Base-by-base conservation (phyloP, 1,140 invertebrate genomes). In the Formica selysi region DNA sequence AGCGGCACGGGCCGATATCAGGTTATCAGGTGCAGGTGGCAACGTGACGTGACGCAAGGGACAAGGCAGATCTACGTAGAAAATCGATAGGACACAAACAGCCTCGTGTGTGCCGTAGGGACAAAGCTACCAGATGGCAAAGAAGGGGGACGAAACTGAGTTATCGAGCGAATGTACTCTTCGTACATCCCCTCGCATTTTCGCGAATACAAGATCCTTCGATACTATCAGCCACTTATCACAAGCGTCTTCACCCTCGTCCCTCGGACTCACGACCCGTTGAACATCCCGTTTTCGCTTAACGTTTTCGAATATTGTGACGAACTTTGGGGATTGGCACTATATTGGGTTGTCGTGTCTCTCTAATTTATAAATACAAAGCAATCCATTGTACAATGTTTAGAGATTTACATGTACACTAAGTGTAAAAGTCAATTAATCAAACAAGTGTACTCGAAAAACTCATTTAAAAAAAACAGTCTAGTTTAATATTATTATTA, bases 241-340 rank as follows among this genome's bases (percentile, higher is more conserved):
- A 44, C 29, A 32, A 32, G 32, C 62, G 5, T 41, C 38, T 26
- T 32, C 26, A 11, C 22, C 44, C 51, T 57, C 32, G 38, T 76
- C 44, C 7, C 51, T 8, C 79, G 41, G 59, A 11, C 68, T 85
- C 70, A 26, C 87, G 73, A 85, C 44, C 79, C 76, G 54, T 74
- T 57, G 68, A 88, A 54, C 61, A 89, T 38, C 68, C 65, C 65
- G 62, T 78, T 71, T 87, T 61, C 70, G 11, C 11, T 67, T 57
- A 38, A 29, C 7, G 32, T 19, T 3, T 3, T 71, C n/a, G 36
- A 71, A 59, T 59, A 71, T 59, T 38, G n/a, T 19, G 51, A 61
- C 3, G 13, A 74, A 59, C 19, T 10, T 16, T 36, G 51, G 2
- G 19, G 64, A 80, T 44, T 44, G 2, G n/a, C 19, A 1, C 8